Percentiles rank a stretch among this genome's conserved stretches.
Evolutionary conservation across 2,113 vertebrate genomes (phyloP).

Genomic region (Nesoenas mayeri): DNA sequence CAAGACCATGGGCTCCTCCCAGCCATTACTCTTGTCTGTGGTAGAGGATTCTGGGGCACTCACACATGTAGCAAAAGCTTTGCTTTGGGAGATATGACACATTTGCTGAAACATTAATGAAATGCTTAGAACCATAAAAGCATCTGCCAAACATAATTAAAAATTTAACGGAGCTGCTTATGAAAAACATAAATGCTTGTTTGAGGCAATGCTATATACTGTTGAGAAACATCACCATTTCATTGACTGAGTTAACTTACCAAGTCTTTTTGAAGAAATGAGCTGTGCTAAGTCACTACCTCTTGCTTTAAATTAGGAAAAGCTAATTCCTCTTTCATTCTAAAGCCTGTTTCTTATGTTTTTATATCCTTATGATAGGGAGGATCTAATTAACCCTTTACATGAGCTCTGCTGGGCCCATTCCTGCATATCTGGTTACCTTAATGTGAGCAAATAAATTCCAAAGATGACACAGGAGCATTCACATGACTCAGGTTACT

Average conservation of each 20-base stretch:
- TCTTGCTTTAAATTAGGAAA: neutral
- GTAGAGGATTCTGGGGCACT: neutral
- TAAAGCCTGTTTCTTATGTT: neutral
- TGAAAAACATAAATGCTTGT: neutral
- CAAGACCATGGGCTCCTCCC: neutral
- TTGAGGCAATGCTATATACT: neutral
- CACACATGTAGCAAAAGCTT: neutral
- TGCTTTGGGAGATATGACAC: neutral
- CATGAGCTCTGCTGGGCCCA: neutral
- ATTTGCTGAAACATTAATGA: neutral
- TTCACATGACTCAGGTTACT: neutral
- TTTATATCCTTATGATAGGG: neutral
- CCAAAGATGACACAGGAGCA: neutral
- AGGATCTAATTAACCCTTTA: neutral
- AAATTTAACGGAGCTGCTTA: neutral
- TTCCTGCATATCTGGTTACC: neutral
- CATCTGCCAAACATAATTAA: constrained; percentile 1
- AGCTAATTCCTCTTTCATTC: neutral
- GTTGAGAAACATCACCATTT: neutral
- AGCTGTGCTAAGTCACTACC: neutral
- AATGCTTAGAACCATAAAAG: neutral
- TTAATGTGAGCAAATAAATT: neutral
- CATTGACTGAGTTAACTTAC: neutral
- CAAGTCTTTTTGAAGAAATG: neutral
- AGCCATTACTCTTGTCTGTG: too few species aligned